Conservation (phyloP, 2,797 vertebrate species). For the Lacerta agilis region DNA sequence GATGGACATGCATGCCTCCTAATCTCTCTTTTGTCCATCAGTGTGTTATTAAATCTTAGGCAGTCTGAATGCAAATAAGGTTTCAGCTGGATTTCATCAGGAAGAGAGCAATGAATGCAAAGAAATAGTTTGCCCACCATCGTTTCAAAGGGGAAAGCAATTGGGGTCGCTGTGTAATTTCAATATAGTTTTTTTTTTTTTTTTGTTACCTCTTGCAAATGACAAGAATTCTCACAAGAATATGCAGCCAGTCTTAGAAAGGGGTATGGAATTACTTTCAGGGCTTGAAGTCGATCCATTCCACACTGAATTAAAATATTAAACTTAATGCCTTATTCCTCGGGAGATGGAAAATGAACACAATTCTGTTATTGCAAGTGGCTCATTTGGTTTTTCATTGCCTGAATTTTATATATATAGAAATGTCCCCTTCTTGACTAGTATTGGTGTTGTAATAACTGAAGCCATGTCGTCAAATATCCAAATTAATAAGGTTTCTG, state of each 20-base stretch:
- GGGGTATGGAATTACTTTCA: constrained; percentile 44
- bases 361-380: constrained; percentile 53
- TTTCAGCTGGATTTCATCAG: constrained; percentile 59
- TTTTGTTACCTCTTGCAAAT: constrained; percentile 45
- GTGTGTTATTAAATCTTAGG: constrained; percentile 65
- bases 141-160: constrained; percentile 57
- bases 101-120: constrained; percentile 59
- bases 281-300: constrained; percentile 61
- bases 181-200: constrained; percentile 47
- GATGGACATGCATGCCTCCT: not conserved
- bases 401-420: constrained; percentile 54
- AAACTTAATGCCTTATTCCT: constrained; percentile 64
- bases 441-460: constrained; percentile 68
- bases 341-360: constrained; percentile 55
- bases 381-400: constrained; percentile 55
- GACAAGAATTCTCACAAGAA: constrained; percentile 48
- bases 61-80: constrained; percentile 68
- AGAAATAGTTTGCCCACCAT: constrained; percentile 61
- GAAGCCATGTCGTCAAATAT: constrained; percentile 54
- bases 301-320: constrained; percentile 64
- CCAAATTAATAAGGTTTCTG: constrained; percentile 65
- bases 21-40: constrained; percentile 47
- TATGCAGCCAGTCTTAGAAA: constrained; percentile 31
- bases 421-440: constrained; percentile 50
- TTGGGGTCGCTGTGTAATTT: constrained; percentile 48